These are phyloP conservation scores for Mantis religiosa DNA, from an alignment of 2,888 invertebrate genomes.

Conservation along the genomic window DNA sequence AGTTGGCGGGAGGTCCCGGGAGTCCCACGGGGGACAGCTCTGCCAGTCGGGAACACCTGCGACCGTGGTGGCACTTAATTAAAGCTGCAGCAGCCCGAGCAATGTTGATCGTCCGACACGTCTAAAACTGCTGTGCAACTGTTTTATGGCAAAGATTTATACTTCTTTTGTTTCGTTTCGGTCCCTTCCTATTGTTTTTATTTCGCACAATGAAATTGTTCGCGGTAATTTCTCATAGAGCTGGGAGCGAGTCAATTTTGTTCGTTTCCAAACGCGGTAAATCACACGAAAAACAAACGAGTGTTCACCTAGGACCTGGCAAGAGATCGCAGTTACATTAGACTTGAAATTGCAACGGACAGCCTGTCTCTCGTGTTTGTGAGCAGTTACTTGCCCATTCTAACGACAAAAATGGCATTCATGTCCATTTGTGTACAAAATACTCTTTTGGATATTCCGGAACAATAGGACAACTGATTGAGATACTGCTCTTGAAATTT, in stretches of 20 bases:
- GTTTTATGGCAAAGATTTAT: conserved; percentile 9
- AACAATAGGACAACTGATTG: too few species aligned
- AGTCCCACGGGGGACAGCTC: not conserved
- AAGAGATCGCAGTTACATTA: not conserved
- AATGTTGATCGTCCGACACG: not conserved
- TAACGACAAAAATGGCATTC: not conserved
- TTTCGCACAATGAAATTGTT: not conserved
- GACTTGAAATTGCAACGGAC: not conserved
- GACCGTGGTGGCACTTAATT: conserved; percentile 7
- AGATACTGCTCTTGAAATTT: too few species aligned
- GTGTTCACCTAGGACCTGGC: not conserved
- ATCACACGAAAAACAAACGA: not conserved
- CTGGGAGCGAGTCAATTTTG: not conserved
- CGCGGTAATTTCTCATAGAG: not conserved
- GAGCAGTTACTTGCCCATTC: too few species aligned
- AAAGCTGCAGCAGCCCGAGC: not conserved
- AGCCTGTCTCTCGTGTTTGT: not conserved
- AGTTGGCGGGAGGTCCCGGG: conserved; percentile 8
- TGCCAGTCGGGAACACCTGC: conserved; percentile 13
- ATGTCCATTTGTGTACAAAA: not conserved
- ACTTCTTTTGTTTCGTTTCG: not conserved
- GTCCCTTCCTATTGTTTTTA: not conserved
- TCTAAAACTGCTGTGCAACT: conserved; percentile 8
- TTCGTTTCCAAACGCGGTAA: not conserved
- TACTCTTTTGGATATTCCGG: too few species aligned